Percentiles rank a stretch among this genome's conserved stretches.
These are phyloP conservation scores for Hydractinia symbiolongicarpus DNA, from an alignment of 30 jellyfish, hydroid and myxozoan species.

Conservation along the genomic window DNA sequence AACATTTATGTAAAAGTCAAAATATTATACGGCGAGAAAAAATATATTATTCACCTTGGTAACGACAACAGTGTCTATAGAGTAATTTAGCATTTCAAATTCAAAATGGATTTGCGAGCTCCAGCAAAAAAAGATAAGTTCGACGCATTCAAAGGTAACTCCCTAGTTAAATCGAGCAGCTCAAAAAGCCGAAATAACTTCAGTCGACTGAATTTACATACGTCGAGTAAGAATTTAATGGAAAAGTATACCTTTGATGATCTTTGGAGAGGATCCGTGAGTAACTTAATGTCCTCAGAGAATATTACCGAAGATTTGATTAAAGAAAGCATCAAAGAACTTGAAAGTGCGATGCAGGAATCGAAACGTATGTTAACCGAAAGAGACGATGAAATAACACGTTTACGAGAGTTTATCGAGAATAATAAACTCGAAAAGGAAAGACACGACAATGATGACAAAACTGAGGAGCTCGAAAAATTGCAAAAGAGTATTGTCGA, in stretches of 20 bases:
- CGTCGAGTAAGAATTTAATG: background rate
- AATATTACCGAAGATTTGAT: constrained; percentile 81
- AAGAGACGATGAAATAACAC: constrained; percentile 71
- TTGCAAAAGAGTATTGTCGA: constrained; percentile 55
- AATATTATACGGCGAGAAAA: too few relatives aligned
- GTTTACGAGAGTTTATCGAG: constrained; percentile 39
- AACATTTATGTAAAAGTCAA: too few relatives aligned
- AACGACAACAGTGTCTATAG: too few relatives aligned
- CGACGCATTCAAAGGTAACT: constrained; percentile 30
- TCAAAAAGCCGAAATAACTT: constrained; percentile 32
- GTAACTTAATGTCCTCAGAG: constrained; percentile 73
- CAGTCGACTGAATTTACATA: constrained; percentile 27
- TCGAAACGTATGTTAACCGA: constrained; percentile 52
- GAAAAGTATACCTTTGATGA: constrained; percentile 39
- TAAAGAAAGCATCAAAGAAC: constrained; percentile 74
- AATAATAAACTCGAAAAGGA: constrained; percentile 24
- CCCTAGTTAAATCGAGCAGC: constrained; percentile 25
- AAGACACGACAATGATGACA: constrained; percentile 36
- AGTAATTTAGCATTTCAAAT: background rate
- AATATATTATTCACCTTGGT: too few relatives aligned
- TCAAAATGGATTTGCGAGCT: constrained; percentile 10
- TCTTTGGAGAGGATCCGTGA: constrained; percentile 74
- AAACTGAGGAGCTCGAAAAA: constrained; percentile 48
- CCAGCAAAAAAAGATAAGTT: constrained; percentile 18
- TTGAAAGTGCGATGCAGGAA: constrained; percentile 82